Base-by-base conservation (phyloP, 1,140 invertebrate species). In the Drosophila bocki region DNA sequence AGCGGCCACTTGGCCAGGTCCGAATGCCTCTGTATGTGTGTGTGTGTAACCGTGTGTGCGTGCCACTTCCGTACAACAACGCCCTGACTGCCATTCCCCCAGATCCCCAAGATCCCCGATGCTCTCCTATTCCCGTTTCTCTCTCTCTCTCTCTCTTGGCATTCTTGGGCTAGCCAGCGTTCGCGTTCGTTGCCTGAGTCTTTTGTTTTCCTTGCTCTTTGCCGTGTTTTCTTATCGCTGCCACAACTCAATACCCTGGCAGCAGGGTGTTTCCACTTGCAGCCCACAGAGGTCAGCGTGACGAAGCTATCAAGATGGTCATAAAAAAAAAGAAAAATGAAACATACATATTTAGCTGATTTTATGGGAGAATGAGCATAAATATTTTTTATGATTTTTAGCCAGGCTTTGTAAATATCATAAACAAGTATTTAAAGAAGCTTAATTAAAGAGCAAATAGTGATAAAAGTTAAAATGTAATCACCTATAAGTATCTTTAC, bases 141-240 rank as follows among this genome's bases (percentile, higher is more conserved):
- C 48, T 45, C 65, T 48, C 33, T 51, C 41, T 12, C 19, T 15
- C n/a, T 17, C 8, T 51, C 26, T 9, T 29, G 48, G 58, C 53
- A 78, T 82, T 86, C 82, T 81, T 79, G 57, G 13, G 33, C 19
- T 22, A 22, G 22, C 22, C 4, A 4, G 57, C 33, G 65, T 90
- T 85, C 81, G 78, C 78, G 85, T 88, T 88, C 85, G 81, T 75
- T 90, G 84, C 85, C 48, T 90, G 41, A 88, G 84, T 88, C 84
- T 88, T 88, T 88, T 88, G 85, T 88, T 80, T 88, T 79, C 60
- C 68, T 42, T 41, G 26, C 74, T 71, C 61, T 61, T 33, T 19
- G 33, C 39, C 48, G 37, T 63, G 62, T 64, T 60, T 60, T 60
- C 37, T 70, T 70, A 70, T 70, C 67, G 63, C 48, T 29, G 67